phyloP scores from a whole-genome alignment of 2,888 invertebrate species.

The Prosopocoilus inquinatus region DNA sequence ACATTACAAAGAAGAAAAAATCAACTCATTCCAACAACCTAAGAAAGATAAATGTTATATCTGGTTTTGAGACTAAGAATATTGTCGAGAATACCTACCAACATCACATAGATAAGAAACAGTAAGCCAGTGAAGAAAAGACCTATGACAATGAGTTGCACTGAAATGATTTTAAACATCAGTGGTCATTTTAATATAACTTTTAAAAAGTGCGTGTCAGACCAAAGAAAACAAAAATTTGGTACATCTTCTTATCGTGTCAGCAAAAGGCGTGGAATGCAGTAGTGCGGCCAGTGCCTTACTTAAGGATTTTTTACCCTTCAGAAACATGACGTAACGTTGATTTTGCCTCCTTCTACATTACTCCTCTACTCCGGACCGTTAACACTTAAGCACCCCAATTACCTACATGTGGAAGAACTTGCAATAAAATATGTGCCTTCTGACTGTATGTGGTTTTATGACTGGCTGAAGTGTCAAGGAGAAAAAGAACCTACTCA shows the following conservation, averaged over 20 bases:
- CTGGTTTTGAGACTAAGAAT: no score
- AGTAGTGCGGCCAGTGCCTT: conserved; percentile 22
- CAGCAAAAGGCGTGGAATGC: conserved; percentile 21
- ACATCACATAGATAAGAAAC: no score
- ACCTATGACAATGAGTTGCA: no score
- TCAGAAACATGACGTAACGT: conserved; percentile 22
- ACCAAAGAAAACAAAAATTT: no score
- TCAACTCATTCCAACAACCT: no score
- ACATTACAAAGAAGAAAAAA: no score
- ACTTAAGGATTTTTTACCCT: conserved; percentile 23
- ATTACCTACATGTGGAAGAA: conserved; percentile 17
- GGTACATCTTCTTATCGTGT: conserved; percentile 20
- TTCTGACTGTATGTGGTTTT: no score
- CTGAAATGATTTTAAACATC: conserved; percentile 7
- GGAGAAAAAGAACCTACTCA: conserved; percentile 17
- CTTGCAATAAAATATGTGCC: conserved; percentile 19
- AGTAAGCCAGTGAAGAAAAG: no score
- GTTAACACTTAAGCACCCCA: conserved; percentile 17
- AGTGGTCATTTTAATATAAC: neutral
- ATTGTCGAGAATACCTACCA: no score
- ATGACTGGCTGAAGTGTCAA: conserved; percentile 15
- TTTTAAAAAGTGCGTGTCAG: conserved; percentile 1
- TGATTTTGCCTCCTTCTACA: conserved; percentile 21
- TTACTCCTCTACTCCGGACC: conserved; percentile 21
- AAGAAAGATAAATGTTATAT: no score